phyloP scores from a whole-genome alignment of 2,888 invertebrate genomes.

The Lacanobia oleracea region DNA sequence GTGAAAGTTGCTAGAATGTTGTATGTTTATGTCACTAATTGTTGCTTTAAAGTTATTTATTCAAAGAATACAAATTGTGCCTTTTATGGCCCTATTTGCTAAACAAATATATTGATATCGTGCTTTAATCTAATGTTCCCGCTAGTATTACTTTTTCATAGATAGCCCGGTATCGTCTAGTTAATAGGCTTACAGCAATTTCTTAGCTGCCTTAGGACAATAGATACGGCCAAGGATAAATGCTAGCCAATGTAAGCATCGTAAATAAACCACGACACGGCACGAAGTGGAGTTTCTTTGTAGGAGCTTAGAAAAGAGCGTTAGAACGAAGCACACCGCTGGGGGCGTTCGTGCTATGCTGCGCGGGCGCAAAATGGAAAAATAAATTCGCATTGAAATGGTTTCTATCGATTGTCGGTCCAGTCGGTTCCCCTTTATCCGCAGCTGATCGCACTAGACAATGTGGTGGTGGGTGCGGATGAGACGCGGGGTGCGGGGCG shows the following conservation, averaged over 20 bases:
- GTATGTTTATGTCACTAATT: slow-evolving; percentile 20
- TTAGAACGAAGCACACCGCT: slow-evolving; percentile 84
- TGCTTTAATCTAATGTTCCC: slow-evolving; percentile 30
- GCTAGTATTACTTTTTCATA: slow-evolving; percentile 41
- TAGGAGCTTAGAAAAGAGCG: slow-evolving; percentile 82
- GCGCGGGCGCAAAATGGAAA: slow-evolving; percentile 81
- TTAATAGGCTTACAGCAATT: slow-evolving; percentile 59
- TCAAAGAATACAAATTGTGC: slow-evolving; percentile 20
- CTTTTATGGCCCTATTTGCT: slow-evolving; percentile 10
- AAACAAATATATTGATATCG: slow-evolving; percentile 24
- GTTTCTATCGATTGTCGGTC: slow-evolving; percentile 84
- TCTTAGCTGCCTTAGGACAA: slow-evolving; percentile 66
- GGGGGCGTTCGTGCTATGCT: slow-evolving; percentile 81
- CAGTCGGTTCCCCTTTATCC: slow-evolving; percentile 87
- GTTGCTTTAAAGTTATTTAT: slow-evolving; percentile 9
- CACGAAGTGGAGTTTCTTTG: slow-evolving; percentile 78
- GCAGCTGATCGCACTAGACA: slow-evolving; percentile 87
- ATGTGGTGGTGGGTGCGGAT: slow-evolving; percentile 80
- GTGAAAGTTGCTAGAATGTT: slow-evolving; percentile 59
- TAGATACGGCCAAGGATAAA: slow-evolving; percentile 78
- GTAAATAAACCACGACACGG: slow-evolving; percentile 82
- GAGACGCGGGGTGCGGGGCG: slow-evolving; percentile 65
- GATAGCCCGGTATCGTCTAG: slow-evolving; percentile 47
- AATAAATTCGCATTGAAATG: slow-evolving; percentile 85
- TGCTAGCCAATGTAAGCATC: slow-evolving; percentile 78